Evolutionary conservation across 1,140 invertebrate species (phyloP).

Genomic region (Rhagoletis zephyria): DNA sequence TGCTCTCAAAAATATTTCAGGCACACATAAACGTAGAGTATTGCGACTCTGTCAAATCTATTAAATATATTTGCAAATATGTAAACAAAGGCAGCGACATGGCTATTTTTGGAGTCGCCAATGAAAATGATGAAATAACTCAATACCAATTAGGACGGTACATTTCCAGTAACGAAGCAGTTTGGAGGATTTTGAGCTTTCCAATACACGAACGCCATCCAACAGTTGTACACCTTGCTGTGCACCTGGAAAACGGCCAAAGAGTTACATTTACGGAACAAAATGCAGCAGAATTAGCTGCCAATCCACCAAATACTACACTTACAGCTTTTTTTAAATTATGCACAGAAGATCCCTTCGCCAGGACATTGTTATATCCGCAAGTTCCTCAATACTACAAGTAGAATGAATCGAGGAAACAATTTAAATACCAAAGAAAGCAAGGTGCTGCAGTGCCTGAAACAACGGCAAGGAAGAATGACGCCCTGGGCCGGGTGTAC

Average conservation of each 20-base stretch:
- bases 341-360: neutral
- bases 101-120: too few species aligned
- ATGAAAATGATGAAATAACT: too few species aligned
- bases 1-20: slow-evolving; percentile 52
- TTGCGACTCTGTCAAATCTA: too few species aligned
- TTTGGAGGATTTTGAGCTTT: neutral
- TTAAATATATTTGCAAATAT: too few species aligned
- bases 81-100: too few species aligned
- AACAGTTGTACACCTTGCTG: neutral
- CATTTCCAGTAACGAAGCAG: neutral
- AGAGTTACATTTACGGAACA: neutral
- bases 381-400: neutral
- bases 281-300: neutral
- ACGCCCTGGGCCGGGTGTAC: neutral
- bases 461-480: neutral
- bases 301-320: neutral
- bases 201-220: neutral
- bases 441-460: neutral
- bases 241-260: neutral
- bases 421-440: neutral
- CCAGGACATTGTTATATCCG: neutral
- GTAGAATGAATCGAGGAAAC: neutral
- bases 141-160: too few species aligned
- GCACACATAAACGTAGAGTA: too few species aligned
- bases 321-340: neutral